Percentiles rank a stretch among this genome's conserved stretches.
Evolutionary conservation across 1,140 invertebrate species (phyloP).

Genomic region (Bilobella aurantiaca): DNA sequence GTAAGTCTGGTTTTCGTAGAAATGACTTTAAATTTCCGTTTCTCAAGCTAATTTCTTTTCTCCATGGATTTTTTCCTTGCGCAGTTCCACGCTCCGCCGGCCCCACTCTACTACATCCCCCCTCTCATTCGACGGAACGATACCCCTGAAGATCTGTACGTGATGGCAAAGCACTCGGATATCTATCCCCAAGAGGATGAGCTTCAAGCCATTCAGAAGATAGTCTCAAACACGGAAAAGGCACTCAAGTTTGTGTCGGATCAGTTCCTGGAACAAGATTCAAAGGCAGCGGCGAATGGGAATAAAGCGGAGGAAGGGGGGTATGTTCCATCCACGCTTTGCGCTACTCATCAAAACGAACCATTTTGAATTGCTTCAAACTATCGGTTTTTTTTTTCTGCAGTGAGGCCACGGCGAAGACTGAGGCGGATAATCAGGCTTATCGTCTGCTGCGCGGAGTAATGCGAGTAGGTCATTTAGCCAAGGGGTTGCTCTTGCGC

Average conservation of each 20-base stretch:
- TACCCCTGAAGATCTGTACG: slow-evolving; percentile 85
- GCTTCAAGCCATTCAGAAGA: slow-evolving; percentile 78
- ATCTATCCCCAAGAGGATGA: slow-evolving; percentile 91
- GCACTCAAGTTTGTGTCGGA: slow-evolving; percentile 91
- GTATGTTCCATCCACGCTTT: too few species aligned
- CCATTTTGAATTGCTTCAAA: too few species aligned
- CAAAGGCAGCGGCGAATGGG: too few species aligned
- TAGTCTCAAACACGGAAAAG: slow-evolving; percentile 87
- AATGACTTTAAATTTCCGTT: too few species aligned
- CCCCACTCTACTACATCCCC: slow-evolving; percentile 38
- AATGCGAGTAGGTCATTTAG: slow-evolving; percentile 89
- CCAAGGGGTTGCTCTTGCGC: slow-evolving; percentile 81
- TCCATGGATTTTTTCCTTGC: too few species aligned
- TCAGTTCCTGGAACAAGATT: slow-evolving; percentile 55
- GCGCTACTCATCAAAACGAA: too few species aligned
- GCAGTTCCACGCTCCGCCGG: slow-evolving; percentile 20
- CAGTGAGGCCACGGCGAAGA: neutral
- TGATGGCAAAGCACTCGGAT: slow-evolving; percentile 78
- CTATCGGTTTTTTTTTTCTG: too few species aligned
- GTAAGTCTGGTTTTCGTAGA: too few species aligned
- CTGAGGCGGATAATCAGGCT: slow-evolving; percentile 51
- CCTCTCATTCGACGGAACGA: slow-evolving; percentile 60
- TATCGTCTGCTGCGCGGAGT: slow-evolving; percentile 79
- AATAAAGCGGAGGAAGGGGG: too few species aligned
- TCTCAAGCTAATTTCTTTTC: too few species aligned